phyloP scores from a whole-genome alignment of 2,113 vertebrate genomes.

The Alethe castanea region DNA sequence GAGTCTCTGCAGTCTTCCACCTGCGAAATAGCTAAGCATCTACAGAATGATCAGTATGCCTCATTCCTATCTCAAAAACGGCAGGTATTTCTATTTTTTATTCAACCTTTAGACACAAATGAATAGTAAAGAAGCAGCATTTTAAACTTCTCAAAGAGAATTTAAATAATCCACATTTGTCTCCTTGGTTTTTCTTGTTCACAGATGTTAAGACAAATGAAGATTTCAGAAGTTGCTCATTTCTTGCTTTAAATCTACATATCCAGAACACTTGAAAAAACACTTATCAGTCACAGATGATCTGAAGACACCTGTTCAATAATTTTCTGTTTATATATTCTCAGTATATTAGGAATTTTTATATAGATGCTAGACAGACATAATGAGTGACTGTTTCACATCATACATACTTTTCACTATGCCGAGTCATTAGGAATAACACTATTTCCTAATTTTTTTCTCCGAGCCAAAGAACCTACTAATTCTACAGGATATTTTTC shows the following conservation, averaged over 20 bases:
- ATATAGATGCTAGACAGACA: not conserved
- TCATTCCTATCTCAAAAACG: not conserved
- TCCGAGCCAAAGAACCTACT: not conserved
- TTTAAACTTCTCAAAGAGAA: not conserved
- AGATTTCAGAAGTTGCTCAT: not conserved
- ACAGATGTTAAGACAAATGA: not conserved
- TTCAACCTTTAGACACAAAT: not conserved
- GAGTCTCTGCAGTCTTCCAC: not conserved
- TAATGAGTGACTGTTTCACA: not conserved
- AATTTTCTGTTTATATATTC: not conserved
- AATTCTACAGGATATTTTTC: not conserved
- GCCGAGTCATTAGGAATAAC: not conserved
- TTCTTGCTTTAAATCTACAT: not conserved
- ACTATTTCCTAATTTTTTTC: not conserved
- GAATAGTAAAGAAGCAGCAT: not conserved
- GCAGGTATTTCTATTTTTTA: not conserved
- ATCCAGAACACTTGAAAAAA: not conserved
- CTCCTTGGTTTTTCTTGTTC: not conserved
- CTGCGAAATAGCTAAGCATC: not conserved
- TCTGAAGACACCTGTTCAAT: not conserved
- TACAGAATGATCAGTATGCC: not conserved
- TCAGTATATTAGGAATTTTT: not conserved
- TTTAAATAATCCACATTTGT: not conserved
- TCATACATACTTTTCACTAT: not conserved
- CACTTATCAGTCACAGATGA: not conserved